Conservation (phyloP, 2,113 vertebrate species). For the Ellobius talpinus region DNA sequence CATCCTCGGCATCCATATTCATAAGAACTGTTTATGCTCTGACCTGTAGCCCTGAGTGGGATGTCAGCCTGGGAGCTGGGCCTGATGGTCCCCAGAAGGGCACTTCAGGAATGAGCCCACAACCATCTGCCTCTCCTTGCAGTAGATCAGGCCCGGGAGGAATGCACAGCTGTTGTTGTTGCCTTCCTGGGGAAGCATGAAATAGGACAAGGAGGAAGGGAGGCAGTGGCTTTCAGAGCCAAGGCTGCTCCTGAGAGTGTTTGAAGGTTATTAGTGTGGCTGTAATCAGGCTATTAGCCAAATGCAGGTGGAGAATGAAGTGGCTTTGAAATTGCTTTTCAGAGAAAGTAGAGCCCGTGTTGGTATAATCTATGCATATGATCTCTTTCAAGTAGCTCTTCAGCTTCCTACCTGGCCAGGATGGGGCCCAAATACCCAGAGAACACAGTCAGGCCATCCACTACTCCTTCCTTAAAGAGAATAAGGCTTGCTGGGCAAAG, state of each 20-base stretch:
- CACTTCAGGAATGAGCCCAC: constrained; percentile 75
- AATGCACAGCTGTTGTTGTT: constrained; percentile 71
- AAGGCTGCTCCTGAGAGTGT: constrained; percentile 44
- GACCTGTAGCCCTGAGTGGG: constrained; percentile 68
- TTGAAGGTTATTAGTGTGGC: constrained; percentile 73
- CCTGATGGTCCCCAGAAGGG: constrained; percentile 72
- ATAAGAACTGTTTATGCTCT: constrained; percentile 51
- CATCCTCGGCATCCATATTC: constrained; percentile 63
- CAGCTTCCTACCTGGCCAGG: background rate
- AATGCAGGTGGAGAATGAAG: constrained; percentile 73
- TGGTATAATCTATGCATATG: constrained; percentile 52
- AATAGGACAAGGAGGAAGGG: constrained; percentile 53
- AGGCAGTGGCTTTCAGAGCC: constrained; percentile 43
- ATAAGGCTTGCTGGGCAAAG: background rate
- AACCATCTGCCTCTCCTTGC: constrained; percentile 77
- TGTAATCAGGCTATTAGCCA: constrained; percentile 76
- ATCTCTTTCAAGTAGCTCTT: constrained; percentile 65
- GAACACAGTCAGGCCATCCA: background rate
- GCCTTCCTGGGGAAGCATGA: constrained; percentile 64
- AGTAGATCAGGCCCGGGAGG: constrained; percentile 68
- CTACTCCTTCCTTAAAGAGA: background rate
- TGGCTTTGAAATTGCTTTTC: constrained; percentile 72
- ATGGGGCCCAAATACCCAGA: background rate
- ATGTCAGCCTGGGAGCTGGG: constrained; percentile 48
- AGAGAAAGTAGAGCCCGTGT: constrained; percentile 48